A percentile compares a stretch with the other conserved stretches of the same genome.
phyloP scores from a whole-genome alignment of 2,113 vertebrate genomes.

The Microcebus ravelobensis region DNA sequence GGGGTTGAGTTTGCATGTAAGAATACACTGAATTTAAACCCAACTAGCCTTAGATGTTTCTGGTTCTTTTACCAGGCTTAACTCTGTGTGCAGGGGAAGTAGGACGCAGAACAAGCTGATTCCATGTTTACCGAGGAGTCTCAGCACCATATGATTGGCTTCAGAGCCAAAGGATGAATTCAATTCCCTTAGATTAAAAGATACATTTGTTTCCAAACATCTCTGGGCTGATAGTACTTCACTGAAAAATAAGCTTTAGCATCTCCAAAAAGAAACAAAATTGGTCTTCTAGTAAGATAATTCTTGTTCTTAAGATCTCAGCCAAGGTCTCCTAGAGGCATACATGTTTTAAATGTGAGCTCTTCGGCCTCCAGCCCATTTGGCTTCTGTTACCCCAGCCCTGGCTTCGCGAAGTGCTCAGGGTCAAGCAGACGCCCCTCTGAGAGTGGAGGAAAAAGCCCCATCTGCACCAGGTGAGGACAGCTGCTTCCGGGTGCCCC shows the following conservation, averaged over 20 bases:
- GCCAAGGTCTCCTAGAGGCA: neutral
- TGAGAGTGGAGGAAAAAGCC: slow-evolving; percentile 37
- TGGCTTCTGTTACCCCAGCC: neutral
- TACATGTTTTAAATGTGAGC: neutral
- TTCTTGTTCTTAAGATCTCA: neutral
- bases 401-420: slow-evolving; percentile 42
- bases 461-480: slow-evolving; percentile 61
- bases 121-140: too few species aligned
- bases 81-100: neutral
- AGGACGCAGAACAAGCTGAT: accelerated
- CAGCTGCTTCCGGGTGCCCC: slow-evolving; percentile 71
- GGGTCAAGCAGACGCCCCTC: slow-evolving; percentile 63
- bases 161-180: neutral
- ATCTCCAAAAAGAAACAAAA: neutral
- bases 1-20: neutral
- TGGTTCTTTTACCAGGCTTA: neutral
- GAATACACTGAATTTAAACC: neutral
- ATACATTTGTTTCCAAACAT: neutral
- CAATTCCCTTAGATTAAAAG: neutral
- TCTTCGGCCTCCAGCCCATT: neutral
- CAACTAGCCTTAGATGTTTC: neutral
- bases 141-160: neutral
- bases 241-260: neutral
- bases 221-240: too few species aligned
- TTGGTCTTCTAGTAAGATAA: neutral